phyloP scores from a whole-genome alignment of 1,140 invertebrate species.

The Ctenoplectra terminalis region DNA sequence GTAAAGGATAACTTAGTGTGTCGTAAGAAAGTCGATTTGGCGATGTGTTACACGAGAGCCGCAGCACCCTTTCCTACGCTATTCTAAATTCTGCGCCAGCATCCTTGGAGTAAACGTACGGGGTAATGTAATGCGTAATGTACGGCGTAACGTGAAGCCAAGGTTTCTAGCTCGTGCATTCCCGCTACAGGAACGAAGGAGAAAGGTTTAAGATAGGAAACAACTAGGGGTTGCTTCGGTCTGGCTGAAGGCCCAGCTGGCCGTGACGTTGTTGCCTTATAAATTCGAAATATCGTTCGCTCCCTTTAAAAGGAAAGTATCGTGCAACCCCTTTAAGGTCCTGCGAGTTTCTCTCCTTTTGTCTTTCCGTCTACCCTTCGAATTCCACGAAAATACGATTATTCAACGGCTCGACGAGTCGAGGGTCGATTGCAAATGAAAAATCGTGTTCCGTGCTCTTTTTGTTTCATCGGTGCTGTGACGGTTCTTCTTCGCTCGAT shows the following conservation, averaged over 20 bases:
- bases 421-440: conserved; percentile 53
- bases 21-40: conserved; percentile 74
- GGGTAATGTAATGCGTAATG: conserved; percentile 71
- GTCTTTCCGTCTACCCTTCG: conserved; percentile 35
- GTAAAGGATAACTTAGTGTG: conserved; percentile 67
- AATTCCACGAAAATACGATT: conserved; percentile 46
- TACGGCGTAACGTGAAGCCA: conserved; percentile 59
- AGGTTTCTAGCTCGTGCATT: conserved; percentile 24
- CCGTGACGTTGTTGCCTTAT: conserved; percentile 43
- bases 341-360: background rate
- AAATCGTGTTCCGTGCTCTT: conserved; percentile 50
- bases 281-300: conserved; percentile 64
- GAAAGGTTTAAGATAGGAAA: conserved; percentile 1
- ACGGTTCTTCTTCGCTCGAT: conserved; percentile 58
- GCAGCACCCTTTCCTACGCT: background rate
- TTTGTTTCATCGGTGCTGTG: conserved; percentile 47
- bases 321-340: conserved; percentile 60
- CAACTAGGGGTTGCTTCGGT: background rate
- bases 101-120: conserved; percentile 52
- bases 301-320: conserved; percentile 65
- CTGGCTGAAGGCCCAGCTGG: conserved; percentile 66
- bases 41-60: conserved; percentile 66
- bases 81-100: conserved; percentile 58
- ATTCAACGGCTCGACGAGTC: conserved; percentile 50
- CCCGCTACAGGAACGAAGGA: background rate